phyloP scores from a whole-genome alignment of 1,140 invertebrate genomes.

The Drosophila ohnishii region DNA sequence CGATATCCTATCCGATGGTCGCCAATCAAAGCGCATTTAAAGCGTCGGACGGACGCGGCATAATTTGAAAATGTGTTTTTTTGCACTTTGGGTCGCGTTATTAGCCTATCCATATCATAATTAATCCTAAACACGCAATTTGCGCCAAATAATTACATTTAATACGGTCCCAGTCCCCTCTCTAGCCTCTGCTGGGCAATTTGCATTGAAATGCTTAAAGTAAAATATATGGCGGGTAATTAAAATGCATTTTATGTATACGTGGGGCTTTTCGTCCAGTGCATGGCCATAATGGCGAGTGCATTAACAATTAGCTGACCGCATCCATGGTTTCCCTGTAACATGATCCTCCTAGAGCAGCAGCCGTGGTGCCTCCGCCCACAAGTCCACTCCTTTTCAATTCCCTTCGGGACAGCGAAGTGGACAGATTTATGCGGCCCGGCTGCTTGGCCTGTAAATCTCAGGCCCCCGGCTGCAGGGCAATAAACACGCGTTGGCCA shows the following conservation, averaged over 20 bases:
- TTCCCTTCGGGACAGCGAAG: slow-evolving; percentile 36
- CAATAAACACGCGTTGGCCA: slow-evolving; percentile 78
- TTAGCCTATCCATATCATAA: slow-evolving; percentile 77
- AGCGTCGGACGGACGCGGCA: slow-evolving; percentile 35
- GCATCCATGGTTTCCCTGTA: slow-evolving; percentile 60
- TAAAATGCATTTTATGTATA: slow-evolving; percentile 79
- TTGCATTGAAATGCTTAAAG: slow-evolving; percentile 78
- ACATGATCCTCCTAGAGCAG: slow-evolving; percentile 54
- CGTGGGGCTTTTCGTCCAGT: slow-evolving; percentile 40
- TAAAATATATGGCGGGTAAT: slow-evolving; percentile 79
- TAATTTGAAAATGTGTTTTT: slow-evolving; percentile 73
- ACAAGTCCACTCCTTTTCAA: slow-evolving; percentile 49
- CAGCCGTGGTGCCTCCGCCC: slow-evolving; percentile 34
- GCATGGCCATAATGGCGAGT: slow-evolving; percentile 70
- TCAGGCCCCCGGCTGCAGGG: slow-evolving; percentile 61
- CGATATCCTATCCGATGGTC: slow-evolving; percentile 48
- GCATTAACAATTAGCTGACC: slow-evolving; percentile 80
- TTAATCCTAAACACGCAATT: slow-evolving; percentile 82
- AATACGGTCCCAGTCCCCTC: slow-evolving; percentile 40
- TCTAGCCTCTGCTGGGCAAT: slow-evolving; percentile 18
- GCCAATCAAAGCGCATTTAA: slow-evolving; percentile 58
- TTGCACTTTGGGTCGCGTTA: slow-evolving; percentile 70
- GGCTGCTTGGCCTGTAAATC: slow-evolving; percentile 70
- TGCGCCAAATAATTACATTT: slow-evolving; percentile 81
- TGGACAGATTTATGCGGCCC: slow-evolving; percentile 65